phyloP scores from a whole-genome alignment of 2,113 vertebrate genomes.

The Sinocyclocheilus rhinocerous region DNA sequence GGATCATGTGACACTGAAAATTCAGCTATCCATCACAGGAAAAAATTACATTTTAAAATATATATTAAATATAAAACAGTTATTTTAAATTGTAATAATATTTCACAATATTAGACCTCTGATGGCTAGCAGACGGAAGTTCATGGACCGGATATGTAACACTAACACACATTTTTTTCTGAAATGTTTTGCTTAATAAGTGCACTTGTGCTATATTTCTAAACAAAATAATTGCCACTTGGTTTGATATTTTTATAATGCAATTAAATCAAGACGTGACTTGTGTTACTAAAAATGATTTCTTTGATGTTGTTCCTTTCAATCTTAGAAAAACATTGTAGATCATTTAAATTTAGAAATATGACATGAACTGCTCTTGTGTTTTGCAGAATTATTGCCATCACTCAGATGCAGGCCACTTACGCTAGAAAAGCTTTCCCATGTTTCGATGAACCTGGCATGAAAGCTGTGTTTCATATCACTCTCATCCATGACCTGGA shows the following conservation, averaged over 20 bases:
- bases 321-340: background rate
- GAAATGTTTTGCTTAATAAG: background rate
- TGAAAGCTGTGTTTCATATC: slow-evolving; percentile 89
- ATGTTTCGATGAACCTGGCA: slow-evolving; percentile 93
- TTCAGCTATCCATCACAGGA: no score
- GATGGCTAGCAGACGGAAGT: no score
- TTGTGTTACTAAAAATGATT: background rate
- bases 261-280: slow-evolving; percentile 1
- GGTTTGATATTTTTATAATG: background rate
- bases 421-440: slow-evolving; percentile 91
- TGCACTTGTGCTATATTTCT: background rate
- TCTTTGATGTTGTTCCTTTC: background rate
- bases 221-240: background rate
- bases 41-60: background rate
- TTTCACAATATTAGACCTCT: background rate
- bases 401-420: slow-evolving; percentile 90
- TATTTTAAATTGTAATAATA: background rate
- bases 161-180: background rate
- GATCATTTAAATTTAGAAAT: background rate
- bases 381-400: slow-evolving; percentile 85
- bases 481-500: slow-evolving; percentile 72
- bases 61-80: background rate
- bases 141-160: no score
- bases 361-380: slow-evolving; percentile 5
- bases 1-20: no score